Conservation (phyloP, 2,888 invertebrate genomes). For the Drosophila prostipennis region DNA sequence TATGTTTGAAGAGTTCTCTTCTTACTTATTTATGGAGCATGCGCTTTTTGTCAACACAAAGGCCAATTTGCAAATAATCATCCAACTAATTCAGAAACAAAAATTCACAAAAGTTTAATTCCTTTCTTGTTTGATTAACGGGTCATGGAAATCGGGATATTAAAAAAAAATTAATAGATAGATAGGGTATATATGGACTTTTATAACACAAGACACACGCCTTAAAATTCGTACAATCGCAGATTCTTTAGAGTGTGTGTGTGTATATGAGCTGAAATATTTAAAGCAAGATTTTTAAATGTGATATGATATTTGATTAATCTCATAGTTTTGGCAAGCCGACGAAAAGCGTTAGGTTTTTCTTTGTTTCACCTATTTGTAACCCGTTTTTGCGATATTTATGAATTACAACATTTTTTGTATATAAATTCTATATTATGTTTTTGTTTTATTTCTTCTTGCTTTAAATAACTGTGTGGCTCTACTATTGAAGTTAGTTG, state of each 20-base stretch:
- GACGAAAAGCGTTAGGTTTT: too few species aligned
- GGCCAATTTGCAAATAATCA: slow-evolving; percentile 85
- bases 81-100: slow-evolving; percentile 84
- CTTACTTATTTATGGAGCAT: slow-evolving; percentile 69
- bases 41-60: slow-evolving; percentile 85
- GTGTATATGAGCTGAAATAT: slow-evolving; percentile 23
- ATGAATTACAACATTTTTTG: too few species aligned
- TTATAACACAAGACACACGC: slow-evolving; percentile 6
- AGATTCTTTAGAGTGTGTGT: slow-evolving; percentile 21
- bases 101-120: slow-evolving; percentile 73
- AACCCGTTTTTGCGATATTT: too few species aligned
- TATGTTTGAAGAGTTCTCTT: slow-evolving; percentile 38
- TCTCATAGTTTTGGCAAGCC: too few species aligned
- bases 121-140: slow-evolving; percentile 38
- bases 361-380: too few species aligned
- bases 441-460: background rate
- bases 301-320: background rate
- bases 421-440: too few species aligned
- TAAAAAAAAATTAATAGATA: background rate
- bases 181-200: background rate
- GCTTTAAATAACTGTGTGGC: background rate
- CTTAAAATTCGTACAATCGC: slow-evolving; percentile 7
- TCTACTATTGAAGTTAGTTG: background rate
- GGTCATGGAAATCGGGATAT: slow-evolving; percentile 1
- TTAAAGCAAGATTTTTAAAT: slow-evolving; percentile 2